Evolutionary conservation across 2,797 vertebrate genomes (phyloP), one percentile per base, ranked within the genome.

Genomic region (Malacoctenus gilli): DNA sequence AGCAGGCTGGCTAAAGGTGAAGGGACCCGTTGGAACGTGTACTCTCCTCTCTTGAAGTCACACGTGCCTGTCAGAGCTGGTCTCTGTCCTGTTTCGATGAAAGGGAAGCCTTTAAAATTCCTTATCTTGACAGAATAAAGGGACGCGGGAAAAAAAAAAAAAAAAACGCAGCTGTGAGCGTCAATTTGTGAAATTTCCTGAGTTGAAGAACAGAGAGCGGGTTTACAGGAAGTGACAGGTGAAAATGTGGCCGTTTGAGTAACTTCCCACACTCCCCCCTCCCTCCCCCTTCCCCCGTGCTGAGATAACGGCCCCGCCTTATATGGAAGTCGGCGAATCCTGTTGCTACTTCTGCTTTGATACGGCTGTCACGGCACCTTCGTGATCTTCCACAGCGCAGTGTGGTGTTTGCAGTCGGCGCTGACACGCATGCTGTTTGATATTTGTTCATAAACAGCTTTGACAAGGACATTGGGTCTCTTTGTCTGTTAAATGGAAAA

Each of bases 331-430:
- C 36, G 32, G 11, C 21, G 19, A 43, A 58, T 59, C 12, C 25
- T 12, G 36, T 28, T 47, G 28, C 18, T 57, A 75, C 83, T 83
- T 84, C 82, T 80, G 59, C 85, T 82, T 78, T 55, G 25, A 48
- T 5, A n/a, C 8, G 4, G 1, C 55, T 30, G 12, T 56, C 14
- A 3, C 3, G 12, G 39, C 36, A 25, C 32, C 38, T 19, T 40
- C 16, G 38, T 13, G 12, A 12, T 19, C 11, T 8, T 12, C 37
- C 9, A 21, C 4, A 1, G 39, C 34, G 20, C 13, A 28, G 25
- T 28, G 25, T 6, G n/a, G n/a, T n/a, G n/a, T n/a, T n/a, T n/a
- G n/a, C n/a, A n/a, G n/a, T n/a, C n/a, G n/a, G n/a, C n/a, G n/a
- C n/a, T n/a, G n/a, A n/a, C n/a, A n/a, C n/a, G n/a, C n/a, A n/a